Conservation (phyloP, 2,888 invertebrate species). For the Ashinkailepas kermadecensis region DNA sequence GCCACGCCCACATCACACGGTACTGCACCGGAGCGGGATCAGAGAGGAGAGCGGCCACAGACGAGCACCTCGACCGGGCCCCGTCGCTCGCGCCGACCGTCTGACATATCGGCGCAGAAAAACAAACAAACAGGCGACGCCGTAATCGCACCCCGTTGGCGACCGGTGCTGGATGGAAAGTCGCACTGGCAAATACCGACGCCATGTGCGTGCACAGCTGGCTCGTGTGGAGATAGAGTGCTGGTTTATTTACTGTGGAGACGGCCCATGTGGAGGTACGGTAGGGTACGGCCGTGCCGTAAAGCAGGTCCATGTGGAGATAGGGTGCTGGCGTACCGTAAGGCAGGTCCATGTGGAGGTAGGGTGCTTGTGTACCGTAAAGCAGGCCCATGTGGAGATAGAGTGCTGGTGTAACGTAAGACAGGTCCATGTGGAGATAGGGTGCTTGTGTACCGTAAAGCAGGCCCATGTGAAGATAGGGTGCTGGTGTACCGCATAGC, state of each 20-base stretch:
- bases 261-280: no score
- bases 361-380: no score
- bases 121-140: not conserved
- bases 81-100: not conserved
- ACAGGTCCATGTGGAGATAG: no score
- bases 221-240: not conserved
- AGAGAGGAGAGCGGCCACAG: no score
- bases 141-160: conserved; percentile 9
- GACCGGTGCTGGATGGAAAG: not conserved
- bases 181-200: not conserved
- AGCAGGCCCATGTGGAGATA: not conserved
- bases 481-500: no score
- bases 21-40: no score
- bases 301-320: no score
- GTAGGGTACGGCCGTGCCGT: no score
- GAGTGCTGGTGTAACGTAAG: not conserved
- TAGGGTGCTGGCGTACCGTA: no score
- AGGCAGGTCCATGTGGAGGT: no score
- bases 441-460: no score
- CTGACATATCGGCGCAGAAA: not conserved
- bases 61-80: not conserved
- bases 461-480: no score
- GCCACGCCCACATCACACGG: not conserved
- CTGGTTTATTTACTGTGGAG: not conserved
- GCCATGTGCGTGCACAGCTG: not conserved